Base-by-base conservation (phyloP, 2,113 vertebrate genomes). In the Platysteira castanea region DNA sequence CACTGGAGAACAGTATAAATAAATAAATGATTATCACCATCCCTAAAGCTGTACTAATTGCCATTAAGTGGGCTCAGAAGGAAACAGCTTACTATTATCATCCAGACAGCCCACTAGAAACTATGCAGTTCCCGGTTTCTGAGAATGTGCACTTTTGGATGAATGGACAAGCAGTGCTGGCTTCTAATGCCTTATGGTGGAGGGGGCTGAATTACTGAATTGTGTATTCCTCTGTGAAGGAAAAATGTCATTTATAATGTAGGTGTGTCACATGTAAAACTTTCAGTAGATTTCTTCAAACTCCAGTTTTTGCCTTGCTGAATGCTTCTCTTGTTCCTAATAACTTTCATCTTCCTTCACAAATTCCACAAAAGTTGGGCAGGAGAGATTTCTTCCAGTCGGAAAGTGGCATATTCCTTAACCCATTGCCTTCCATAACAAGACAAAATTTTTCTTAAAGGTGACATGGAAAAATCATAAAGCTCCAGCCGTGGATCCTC, bases 211-310 rank as follows among this genome's bases (percentile, higher is more conserved):
- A 97, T 96, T 91, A 90, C 86, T 80, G 87, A 89, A 92, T 74
- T 97, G 95, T 97, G 70, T 93, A 68, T 52, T 94, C 75, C 54
- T 88, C 94, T 96, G 68, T 88, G 91, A 95, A 93, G 64, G 69
- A 93, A 90, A 89, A 96, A 96, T 92, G 90, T 91, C 63, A 91
- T 94, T 93, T 96, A 92, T 59, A 82, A 93, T 94, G 97, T 96
- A 96, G 96, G 93, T 96, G 97, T 97, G 88, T 97, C 96, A 96
- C 91, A 60, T 95, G 96, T 79, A 92, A 88, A 74, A 71, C 41
- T 91, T 94, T 78, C 95, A 93, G 89, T 88, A 94, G 84, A 65
- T 67, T 94, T 94, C 77, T 89, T 93, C 82, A 89, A 93, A 87
- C 39, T 89, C 69, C 28, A 28, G 3, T 60, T 92, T 95, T 87